Evolutionary conservation across 1,140 invertebrate species (phyloP).

Genomic region (Procambarus virginalis): DNA sequence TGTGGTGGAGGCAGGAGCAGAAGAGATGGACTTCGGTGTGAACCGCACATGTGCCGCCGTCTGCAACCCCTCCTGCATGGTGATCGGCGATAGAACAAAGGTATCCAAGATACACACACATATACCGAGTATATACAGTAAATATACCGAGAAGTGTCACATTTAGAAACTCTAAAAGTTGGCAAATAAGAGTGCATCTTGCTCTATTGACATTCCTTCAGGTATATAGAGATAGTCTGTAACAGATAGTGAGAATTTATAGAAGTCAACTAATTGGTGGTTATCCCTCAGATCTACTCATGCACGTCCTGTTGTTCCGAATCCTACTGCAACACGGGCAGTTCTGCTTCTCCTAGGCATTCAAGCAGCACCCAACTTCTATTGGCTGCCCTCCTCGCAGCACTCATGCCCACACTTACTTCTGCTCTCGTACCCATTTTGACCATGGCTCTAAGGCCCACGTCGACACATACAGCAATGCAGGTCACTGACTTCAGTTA

Average conservation of each 20-base stretch:
- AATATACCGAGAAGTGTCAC: too few species aligned
- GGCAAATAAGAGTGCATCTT: background rate
- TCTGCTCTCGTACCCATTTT: background rate
- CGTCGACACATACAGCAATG: background rate
- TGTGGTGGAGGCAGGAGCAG: conserved; percentile 20
- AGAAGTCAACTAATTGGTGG: background rate
- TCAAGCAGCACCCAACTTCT: background rate
- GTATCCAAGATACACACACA: background rate
- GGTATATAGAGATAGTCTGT: background rate
- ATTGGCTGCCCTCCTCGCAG: background rate
- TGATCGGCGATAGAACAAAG: conserved; percentile 49
- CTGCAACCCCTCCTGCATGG: conserved; percentile 23
- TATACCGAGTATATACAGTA: background rate
- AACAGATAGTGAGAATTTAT: background rate
- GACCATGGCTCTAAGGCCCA: background rate
- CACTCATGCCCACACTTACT: background rate
- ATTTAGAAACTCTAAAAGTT: background rate
- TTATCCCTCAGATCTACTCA: conserved; percentile 21
- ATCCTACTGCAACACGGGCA: conserved; percentile 24
- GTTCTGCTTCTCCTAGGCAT: conserved; percentile 17
- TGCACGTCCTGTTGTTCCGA: conserved; percentile 22
- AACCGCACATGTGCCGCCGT: conserved; percentile 24
- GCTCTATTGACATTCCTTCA: background rate
- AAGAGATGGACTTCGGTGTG: conserved; percentile 24
- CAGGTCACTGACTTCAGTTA: background rate